Evolutionary conservation across 2,797 vertebrate species (phyloP).

Genomic region (Ctenopoma kingsleyae): DNA sequence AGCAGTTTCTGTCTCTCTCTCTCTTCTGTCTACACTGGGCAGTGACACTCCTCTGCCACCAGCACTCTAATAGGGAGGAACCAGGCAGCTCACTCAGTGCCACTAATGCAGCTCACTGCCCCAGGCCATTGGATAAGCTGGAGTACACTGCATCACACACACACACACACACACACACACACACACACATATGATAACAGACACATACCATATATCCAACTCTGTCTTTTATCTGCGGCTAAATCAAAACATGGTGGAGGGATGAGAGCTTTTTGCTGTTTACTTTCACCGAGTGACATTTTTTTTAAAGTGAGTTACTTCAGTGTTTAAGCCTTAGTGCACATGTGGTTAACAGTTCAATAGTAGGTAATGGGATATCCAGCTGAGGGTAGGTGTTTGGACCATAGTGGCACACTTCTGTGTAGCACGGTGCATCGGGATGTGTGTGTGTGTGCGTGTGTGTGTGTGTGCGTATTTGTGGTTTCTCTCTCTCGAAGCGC

Average conservation of each 20-base stretch:
- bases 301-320: conserved; percentile 29
- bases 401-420: conserved; percentile 56
- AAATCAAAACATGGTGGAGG: conserved; percentile 60
- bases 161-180: conserved; percentile 42
- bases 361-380: conserved; percentile 44
- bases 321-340: conserved; percentile 29
- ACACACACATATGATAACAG: conserved; percentile 47
- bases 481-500: conserved; percentile 73
- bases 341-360: conserved; percentile 44
- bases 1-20: conserved; percentile 27
- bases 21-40: conserved; percentile 51
- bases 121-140: conserved; percentile 79
- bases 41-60: conserved; percentile 85
- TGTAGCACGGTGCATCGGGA: conserved; percentile 39
- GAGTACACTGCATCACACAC: conserved; percentile 62
- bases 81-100: conserved; percentile 80
- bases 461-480: conserved; percentile 14
- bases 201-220: conserved; percentile 48
- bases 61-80: conserved; percentile 85
- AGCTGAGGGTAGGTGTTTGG: conserved; percentile 58
- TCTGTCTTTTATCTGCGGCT: conserved; percentile 44
- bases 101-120: conserved; percentile 84
- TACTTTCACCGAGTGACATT: conserved; percentile 26
- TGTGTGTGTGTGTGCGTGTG: conserved; percentile 51
- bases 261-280: conserved; percentile 35